These are phyloP conservation scores for Laterallus jamaicensis DNA, from an alignment of 2,113 vertebrate genomes.

Conservation along the genomic window DNA sequence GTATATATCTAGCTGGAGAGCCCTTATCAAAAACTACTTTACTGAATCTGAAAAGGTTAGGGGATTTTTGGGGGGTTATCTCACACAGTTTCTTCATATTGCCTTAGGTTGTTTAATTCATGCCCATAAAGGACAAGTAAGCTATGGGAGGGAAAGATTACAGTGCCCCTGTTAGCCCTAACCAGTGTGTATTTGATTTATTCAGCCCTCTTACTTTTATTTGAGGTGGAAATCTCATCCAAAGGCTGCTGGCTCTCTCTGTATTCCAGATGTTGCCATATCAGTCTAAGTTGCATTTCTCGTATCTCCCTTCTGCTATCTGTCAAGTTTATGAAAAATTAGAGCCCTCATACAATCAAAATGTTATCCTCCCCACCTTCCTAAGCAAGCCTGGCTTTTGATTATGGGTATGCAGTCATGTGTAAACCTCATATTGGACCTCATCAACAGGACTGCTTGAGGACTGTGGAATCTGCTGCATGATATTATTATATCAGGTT, in stretches of 20 bases:
- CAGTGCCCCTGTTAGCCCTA: background rate
- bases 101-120: constrained; percentile 46
- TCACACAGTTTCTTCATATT: constrained; percentile 35
- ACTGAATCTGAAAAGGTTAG: constrained; percentile 59
- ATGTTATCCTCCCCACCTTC: constrained; percentile 59
- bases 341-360: constrained; percentile 66
- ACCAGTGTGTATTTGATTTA: constrained; percentile 59
- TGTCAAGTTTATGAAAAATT: constrained; percentile 71
- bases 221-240: constrained; percentile 56
- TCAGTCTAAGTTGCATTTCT: constrained; percentile 44
- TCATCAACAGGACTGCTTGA: background rate
- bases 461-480: background rate
- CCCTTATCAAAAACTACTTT: constrained; percentile 52
- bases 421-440: constrained; percentile 59
- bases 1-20: constrained; percentile 31
- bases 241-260: constrained; percentile 33
- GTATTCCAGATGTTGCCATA: constrained; percentile 57
- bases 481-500: constrained; percentile 41
- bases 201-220: constrained; percentile 63
- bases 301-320: constrained; percentile 66
- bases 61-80: constrained; percentile 48
- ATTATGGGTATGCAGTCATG: constrained; percentile 52
- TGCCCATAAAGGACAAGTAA: constrained; percentile 35
- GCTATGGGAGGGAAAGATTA: constrained; percentile 28
- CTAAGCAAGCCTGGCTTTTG: constrained; percentile 48